Evolutionary conservation across 1,140 invertebrate species (phyloP), one percentile per base, ranked within the genome.

Genomic region (Odontomachus brunneus): DNA sequence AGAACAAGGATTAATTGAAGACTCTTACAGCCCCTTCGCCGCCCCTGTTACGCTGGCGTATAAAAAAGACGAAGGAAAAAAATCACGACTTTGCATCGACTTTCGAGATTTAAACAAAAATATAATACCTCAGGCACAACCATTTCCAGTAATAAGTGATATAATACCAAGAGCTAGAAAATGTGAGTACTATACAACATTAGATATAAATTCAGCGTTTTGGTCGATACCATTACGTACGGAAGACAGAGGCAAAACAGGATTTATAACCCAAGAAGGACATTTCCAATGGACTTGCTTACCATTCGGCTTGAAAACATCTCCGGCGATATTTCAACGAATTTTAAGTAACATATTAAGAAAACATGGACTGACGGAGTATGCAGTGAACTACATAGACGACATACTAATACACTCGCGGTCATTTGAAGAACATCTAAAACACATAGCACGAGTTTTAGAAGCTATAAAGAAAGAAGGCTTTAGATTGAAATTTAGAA

Each of bases 21-120:
- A 81, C 38, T 81, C 59, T 24, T 72, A 72, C 29, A 81, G 66
- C 59, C 78, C 66, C 3, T 71, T 72, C 26, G 78, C 55, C 15
- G 57, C 66, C 0, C 66, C 57, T 38, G 57, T 81, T 0, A 55
- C 26, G 1, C 15, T 65, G 15, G 62, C 62, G 0, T 65, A 66
- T 5, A 76, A 76, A 19, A 65, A 17, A 65, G 62, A 66, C 22
- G 74, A 76, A 66, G 22, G n/a, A 12, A 75, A 63, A 33, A 75
- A 17, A 29, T 17, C 22, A n/a, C 2, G 60, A 9, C 11, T 75
- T 1, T 66, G 74, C 24, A 66, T 60, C 1, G 74, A 76, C 19
- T 76, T 66, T 38, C 33, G 29, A 66, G 74, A 76, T 2, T 2
- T 76, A 55, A 76, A 76, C 15, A 76, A 66, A 66, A 26, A 55